Evolutionary conservation across 1,140 invertebrate species (phyloP).

Genomic region (Caerostris extrusa): DNA sequence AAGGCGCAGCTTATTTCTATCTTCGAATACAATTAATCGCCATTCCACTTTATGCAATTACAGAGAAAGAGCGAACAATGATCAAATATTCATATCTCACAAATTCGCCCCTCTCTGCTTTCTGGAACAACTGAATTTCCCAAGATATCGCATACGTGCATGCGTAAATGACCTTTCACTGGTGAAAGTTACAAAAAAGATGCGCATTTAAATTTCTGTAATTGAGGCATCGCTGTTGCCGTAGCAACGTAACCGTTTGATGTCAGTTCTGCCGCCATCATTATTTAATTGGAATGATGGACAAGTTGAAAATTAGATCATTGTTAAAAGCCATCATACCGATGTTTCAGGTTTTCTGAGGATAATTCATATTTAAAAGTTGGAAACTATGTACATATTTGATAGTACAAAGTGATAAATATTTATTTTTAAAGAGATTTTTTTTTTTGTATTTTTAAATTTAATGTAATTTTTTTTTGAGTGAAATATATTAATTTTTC

Average conservation of each 20-base stretch:
- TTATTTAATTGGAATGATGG: background rate
- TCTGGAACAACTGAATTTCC: background rate
- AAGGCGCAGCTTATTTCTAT: no score
- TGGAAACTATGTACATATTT: no score
- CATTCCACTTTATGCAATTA: background rate
- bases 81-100: slow-evolving; percentile 2
- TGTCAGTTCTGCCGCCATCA: background rate
- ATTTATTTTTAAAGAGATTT: no score
- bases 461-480: no score
- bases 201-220: background rate
- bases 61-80: background rate
- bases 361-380: no score
- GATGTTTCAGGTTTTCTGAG: no score
- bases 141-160: background rate
- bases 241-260: background rate
- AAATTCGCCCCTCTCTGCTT: background rate
- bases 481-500: no score
- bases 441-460: no score
- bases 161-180: background rate
- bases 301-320: background rate
- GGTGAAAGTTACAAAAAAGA: background rate
- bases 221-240: background rate
- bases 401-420: no score
- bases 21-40: no score
- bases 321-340: no score